Conservation (phyloP, 2,888 invertebrate species). For the Meteorus colon region DNA sequence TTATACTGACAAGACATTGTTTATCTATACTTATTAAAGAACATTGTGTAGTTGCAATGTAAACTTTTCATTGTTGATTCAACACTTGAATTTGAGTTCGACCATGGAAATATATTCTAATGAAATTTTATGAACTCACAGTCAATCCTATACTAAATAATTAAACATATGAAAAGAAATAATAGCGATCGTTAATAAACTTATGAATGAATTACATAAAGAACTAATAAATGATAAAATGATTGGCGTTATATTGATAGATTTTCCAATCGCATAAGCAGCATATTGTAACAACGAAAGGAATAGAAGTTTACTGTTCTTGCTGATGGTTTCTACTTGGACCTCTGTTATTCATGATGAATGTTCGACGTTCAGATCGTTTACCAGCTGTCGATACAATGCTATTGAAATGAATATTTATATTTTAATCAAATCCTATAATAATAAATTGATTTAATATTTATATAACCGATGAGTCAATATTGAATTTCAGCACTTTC, state of each 20-base stretch:
- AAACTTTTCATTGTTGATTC: neutral
- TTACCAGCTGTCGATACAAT: slow-evolving; percentile 4
- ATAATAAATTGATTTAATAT: neutral
- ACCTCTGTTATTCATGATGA: neutral
- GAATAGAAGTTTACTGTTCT: neutral
- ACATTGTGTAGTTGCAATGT: neutral
- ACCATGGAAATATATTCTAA: neutral
- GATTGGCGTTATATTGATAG: too few relatives aligned
- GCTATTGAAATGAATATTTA: neutral
- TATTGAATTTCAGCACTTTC: neutral
- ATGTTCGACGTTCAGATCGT: neutral
- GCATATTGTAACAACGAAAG: neutral
- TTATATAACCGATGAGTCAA: neutral
- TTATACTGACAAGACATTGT: neutral
- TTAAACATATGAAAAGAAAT: neutral
- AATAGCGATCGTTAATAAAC: neutral
- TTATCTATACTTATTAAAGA: neutral
- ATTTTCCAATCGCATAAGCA: too few relatives aligned
- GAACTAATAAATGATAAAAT: neutral
- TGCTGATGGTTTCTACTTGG: neutral
- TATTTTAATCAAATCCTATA: neutral
- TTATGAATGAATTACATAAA: neutral
- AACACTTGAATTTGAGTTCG: neutral
- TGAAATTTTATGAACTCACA: neutral
- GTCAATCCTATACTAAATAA: neutral